Conservation (phyloP, 2,888 invertebrate genomes). For the Scaptomyza parva region DNA sequence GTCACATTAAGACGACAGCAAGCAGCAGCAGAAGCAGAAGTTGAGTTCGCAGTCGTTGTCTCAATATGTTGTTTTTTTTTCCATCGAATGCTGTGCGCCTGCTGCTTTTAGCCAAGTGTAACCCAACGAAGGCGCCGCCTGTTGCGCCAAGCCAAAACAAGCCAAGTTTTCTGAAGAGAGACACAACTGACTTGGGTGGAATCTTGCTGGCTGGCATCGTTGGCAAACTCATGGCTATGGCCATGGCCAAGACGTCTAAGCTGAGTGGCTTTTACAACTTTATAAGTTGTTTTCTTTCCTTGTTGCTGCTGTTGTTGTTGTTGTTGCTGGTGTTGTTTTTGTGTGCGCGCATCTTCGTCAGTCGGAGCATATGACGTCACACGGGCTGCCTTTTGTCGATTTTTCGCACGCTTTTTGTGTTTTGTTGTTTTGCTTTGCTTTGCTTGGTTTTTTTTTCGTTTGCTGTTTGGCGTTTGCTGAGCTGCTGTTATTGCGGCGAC, state of each 20-base stretch:
- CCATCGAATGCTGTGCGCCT: conserved; percentile 71
- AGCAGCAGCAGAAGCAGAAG: conserved; percentile 2
- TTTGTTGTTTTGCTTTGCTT: too few species aligned
- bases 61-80: conserved; percentile 19
- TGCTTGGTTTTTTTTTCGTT: conserved; percentile 16
- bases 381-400: conserved; percentile 34
- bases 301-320: conserved; percentile 11
- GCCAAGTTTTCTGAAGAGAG: conserved; percentile 32
- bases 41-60: conserved; percentile 9
- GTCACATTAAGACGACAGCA: conserved; percentile 60
- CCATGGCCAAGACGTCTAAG: conserved; percentile 72
- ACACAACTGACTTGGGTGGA: not conserved
- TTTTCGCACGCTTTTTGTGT: conserved; percentile 58
- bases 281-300: conserved; percentile 56
- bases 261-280: conserved; percentile 66
- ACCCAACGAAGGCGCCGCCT: conserved; percentile 68
- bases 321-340: conserved; percentile 27
- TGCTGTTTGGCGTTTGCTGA: conserved; percentile 56
- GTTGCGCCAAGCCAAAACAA: conserved; percentile 53
- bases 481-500: conserved; percentile 68
- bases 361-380: conserved; percentile 58
- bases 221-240: conserved; percentile 43
- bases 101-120: conserved; percentile 72
- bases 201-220: conserved; percentile 8
- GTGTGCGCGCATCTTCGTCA: conserved; percentile 64